A percentile compares a stretch with the other conserved stretches of the same genome.
These are phyloP conservation scores for Scrobipalpa costella DNA, from an alignment of 2,888 invertebrate species.

Conservation along the genomic window DNA sequence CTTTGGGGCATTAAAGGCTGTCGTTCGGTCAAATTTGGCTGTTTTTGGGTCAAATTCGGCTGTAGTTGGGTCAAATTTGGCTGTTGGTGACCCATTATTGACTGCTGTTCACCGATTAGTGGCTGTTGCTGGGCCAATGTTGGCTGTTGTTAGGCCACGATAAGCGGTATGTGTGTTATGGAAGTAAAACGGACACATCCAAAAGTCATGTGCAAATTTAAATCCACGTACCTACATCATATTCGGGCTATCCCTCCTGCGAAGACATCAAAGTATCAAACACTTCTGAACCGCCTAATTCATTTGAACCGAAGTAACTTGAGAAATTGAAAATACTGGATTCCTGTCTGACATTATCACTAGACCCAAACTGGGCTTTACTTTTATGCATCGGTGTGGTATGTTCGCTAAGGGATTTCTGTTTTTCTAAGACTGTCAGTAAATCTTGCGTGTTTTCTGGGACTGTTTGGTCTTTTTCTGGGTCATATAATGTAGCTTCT, in stretches of 20 bases:
- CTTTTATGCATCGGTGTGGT: constrained; percentile 69
- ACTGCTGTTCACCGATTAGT: no score
- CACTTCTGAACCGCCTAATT: constrained; percentile 82
- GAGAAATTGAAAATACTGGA: constrained; percentile 82
- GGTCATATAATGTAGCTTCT: constrained; percentile 60
- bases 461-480: constrained; percentile 42
- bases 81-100: no score
- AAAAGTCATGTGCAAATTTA: constrained; percentile 36
- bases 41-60: no score
- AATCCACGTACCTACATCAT: constrained; percentile 66
- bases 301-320: constrained; percentile 82
- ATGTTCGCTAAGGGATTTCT: constrained; percentile 69
- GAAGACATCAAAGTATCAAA: constrained; percentile 73
- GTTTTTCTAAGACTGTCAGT: constrained; percentile 46
- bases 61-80: no score
- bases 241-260: constrained; percentile 69
- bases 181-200: no score
- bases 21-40: no score
- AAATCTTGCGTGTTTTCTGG: constrained; percentile 38
- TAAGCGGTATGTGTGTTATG: not conserved
- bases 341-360: constrained; percentile 66
- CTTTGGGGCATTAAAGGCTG: no score
- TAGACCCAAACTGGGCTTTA: constrained; percentile 71
- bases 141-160: not conserved
- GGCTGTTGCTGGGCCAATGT: not conserved